Conservation (phyloP, 2,113 vertebrate species). For the Illadopsis cleaveri region DNA sequence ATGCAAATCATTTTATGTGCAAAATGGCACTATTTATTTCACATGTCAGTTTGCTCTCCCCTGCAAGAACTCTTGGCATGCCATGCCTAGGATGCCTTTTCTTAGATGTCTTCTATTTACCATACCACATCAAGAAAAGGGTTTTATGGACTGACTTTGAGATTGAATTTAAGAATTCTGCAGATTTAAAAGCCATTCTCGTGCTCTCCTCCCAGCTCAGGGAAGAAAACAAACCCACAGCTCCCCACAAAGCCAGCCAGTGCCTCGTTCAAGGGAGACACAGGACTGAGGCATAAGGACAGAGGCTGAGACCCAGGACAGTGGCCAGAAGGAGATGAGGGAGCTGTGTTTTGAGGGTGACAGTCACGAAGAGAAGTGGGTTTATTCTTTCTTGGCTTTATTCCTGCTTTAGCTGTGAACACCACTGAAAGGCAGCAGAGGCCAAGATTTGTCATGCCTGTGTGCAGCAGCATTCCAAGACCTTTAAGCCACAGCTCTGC, state of each 20-base stretch:
- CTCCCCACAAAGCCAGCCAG: background rate
- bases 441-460: background rate
- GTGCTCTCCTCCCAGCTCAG: accelerated
- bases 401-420: background rate
- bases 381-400: background rate
- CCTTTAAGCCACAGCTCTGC: background rate
- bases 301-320: background rate
- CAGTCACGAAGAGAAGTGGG: background rate
- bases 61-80: background rate
- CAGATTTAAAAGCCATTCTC: background rate
- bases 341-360: background rate
- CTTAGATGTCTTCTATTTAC: background rate
- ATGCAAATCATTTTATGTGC: background rate
- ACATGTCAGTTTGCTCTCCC: background rate
- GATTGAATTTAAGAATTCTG: background rate
- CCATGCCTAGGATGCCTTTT: background rate
- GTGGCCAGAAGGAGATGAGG: background rate
- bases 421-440: background rate
- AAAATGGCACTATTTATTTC: background rate
- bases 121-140: background rate
- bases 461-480: background rate
- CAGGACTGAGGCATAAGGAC: background rate
- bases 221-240: background rate
- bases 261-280: accelerated
- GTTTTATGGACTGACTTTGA: background rate